Evolutionary conservation across 1,140 invertebrate genomes (phyloP).

Genomic region (Medauroidea extradentata): DNA sequence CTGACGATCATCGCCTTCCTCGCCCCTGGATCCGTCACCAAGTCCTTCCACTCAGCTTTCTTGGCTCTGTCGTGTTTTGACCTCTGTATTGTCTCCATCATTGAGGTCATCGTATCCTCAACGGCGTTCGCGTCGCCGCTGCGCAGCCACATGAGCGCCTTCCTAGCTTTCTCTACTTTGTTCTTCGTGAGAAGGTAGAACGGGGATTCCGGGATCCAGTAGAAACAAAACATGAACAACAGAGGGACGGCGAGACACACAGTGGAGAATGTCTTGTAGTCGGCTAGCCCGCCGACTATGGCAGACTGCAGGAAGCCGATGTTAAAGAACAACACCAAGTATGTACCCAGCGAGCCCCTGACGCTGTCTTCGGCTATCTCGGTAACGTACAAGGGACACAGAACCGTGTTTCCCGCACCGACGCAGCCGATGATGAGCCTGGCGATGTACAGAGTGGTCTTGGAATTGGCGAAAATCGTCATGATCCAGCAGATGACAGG

Average conservation of each 20-base stretch:
- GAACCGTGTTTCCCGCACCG: constrained; percentile 45
- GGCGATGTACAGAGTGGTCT: constrained; percentile 29
- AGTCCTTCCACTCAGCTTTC: neutral
- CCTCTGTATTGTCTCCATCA: too few species aligned
- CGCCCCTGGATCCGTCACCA: constrained; percentile 47
- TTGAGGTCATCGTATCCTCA: neutral
- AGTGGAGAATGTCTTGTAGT: constrained; percentile 46
- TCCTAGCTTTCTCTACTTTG: constrained; percentile 34
- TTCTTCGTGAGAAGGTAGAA: constrained; percentile 41
- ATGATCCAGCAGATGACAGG: constrained; percentile 37
- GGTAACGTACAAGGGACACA: constrained; percentile 50
- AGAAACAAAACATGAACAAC: constrained; percentile 43
- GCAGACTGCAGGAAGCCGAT: constrained; percentile 54
- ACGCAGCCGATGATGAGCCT: constrained; percentile 45
- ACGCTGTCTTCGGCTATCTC: constrained; percentile 53
- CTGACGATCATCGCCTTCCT: constrained; percentile 44
- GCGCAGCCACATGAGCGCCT: constrained; percentile 42
- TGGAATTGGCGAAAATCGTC: constrained; percentile 35
- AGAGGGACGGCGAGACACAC: constrained; percentile 42
- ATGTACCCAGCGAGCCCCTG: constrained; percentile 52
- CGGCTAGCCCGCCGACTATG: constrained; percentile 48
- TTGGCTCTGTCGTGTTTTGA: too few species aligned
- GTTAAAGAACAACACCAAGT: constrained; percentile 48
- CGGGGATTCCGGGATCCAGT: constrained; percentile 57
- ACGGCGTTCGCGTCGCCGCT: constrained; percentile 11